A percentile compares a stretch with the other conserved stretches of the same genome.
These are phyloP conservation scores for Cynodonichthys magdalenae DNA, from an alignment of 2,797 vertebrate genomes.

Conservation along the genomic window DNA sequence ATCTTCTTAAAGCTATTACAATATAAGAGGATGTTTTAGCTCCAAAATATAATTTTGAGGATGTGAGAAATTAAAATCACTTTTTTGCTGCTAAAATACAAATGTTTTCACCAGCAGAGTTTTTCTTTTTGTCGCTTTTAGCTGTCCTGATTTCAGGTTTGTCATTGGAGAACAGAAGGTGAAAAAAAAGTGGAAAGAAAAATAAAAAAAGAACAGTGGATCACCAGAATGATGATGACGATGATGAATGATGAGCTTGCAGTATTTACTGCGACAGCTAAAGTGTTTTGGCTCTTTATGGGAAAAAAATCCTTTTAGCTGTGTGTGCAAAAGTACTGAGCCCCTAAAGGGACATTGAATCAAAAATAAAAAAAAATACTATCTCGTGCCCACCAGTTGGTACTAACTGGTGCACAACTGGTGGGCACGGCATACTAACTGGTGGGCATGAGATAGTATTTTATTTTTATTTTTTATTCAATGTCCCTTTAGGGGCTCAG, in stretches of 20 bases:
- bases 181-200: constrained; percentile 30
- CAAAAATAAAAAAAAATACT: too few species aligned
- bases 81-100: too few species aligned
- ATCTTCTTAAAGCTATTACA: constrained; percentile 25
- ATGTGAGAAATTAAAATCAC: not conserved
- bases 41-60: constrained; percentile 3
- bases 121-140: constrained; percentile 21
- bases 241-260: constrained; percentile 24
- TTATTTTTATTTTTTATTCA: too few species aligned
- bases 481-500: too few species aligned
- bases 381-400: too few species aligned
- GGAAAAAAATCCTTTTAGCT: constrained; percentile 13
- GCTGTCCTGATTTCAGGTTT: constrained; percentile 32
- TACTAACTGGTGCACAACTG: too few species aligned
- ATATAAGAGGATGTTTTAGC: constrained; percentile 10
- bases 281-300: not conserved
- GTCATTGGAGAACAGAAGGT: constrained; percentile 42
- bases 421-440: too few species aligned
- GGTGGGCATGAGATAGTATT: too few species aligned
- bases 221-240: constrained; percentile 27
- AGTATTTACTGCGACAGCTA: constrained; percentile 6
- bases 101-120: not conserved
- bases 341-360: too few species aligned
- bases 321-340: constrained; percentile 1
- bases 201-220: too few species aligned